Percentiles rank a stretch among this genome's conserved stretches.
Conservation (phyloP, 2,888 invertebrate genomes). For the Diploptera punctata region DNA sequence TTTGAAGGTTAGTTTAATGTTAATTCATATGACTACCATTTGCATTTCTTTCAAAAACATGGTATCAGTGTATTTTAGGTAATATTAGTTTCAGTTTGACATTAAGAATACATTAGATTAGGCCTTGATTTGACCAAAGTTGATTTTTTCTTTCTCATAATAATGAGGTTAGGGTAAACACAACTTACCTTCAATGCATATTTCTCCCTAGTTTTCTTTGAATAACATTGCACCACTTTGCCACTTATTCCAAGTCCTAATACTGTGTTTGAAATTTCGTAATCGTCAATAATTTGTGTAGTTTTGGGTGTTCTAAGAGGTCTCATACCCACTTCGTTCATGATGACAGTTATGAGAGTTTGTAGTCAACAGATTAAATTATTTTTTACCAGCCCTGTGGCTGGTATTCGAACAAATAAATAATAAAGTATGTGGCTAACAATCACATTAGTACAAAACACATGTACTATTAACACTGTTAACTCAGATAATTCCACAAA, state of each 20-base stretch:
- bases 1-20: no score
- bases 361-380: no score
- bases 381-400: neutral
- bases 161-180: slow-evolving; percentile 13
- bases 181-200: slow-evolving; percentile 89
- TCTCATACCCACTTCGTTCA: slow-evolving; percentile 37
- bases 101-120: no score
- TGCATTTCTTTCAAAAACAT: no score
- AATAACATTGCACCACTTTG: slow-evolving; percentile 95
- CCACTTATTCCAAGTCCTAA: slow-evolving; percentile 98
- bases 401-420: neutral
- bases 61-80: no score
- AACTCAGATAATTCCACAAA: neutral
- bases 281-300: slow-evolving; percentile 86
- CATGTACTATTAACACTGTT: neutral
- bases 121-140: no score
- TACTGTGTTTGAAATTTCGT: slow-evolving; percentile 90
- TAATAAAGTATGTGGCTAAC: no score
- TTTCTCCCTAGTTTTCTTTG: slow-evolving; percentile 76
- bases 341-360: neutral
- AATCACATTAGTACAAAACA: neutral
- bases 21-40: no score
- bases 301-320: slow-evolving; percentile 66
- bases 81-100: no score
- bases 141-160: no score